Conservation (phyloP, 35 echinoderm and acorn worm genomes). For the Eucidaris tribuloides region DNA sequence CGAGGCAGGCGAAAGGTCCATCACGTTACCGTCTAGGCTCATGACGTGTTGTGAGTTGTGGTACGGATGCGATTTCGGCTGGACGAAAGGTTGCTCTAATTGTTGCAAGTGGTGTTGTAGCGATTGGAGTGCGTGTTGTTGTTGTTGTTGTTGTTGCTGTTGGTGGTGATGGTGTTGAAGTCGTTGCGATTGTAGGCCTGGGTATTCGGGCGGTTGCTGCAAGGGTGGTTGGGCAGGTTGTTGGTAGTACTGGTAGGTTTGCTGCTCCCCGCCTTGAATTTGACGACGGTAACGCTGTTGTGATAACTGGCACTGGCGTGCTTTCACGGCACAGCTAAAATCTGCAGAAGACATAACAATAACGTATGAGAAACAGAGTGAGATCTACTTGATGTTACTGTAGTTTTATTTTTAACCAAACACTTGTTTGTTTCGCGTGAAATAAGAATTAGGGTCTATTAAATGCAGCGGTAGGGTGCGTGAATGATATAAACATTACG, state of each 20-base stretch:
- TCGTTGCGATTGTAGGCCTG: not conserved
- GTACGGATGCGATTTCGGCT: not conserved
- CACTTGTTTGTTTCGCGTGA: no score
- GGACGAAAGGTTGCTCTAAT: not conserved
- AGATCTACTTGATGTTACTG: no score
- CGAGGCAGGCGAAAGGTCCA: not conserved
- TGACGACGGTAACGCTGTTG: conserved; percentile 7
- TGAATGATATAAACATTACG: no score
- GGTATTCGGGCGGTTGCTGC: not conserved
- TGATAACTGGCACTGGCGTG: not conserved
- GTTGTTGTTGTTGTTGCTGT: not conserved
- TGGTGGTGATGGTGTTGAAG: not conserved
- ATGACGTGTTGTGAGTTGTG: not conserved
- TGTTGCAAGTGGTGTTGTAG: not conserved
- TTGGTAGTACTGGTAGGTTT: no score
- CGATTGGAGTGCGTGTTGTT: not conserved
- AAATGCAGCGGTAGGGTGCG: no score
- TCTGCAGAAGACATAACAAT: not conserved
- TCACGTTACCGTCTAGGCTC: not conserved
- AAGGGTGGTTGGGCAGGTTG: not conserved
- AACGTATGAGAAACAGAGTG: not conserved
- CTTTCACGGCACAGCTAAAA: conserved; percentile 1
- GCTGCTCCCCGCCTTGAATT: no score
- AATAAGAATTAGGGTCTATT: no score
- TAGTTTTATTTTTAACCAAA: no score